These are phyloP conservation scores for Hippocampus abdominalis DNA, from an alignment of 2,113 vertebrate genomes.

Conservation along the genomic window DNA sequence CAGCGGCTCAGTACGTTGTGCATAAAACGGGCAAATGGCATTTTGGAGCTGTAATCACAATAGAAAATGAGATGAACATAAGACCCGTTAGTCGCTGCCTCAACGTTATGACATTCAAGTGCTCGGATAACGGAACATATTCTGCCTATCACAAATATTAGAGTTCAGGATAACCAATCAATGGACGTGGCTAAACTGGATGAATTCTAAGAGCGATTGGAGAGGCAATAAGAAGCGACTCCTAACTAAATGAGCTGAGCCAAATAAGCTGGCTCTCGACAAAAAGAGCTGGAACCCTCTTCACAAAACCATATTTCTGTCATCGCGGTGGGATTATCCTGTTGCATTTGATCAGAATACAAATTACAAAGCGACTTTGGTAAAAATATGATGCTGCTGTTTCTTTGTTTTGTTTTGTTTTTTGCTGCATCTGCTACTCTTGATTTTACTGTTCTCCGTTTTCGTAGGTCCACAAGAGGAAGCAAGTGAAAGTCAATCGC, in stretches of 20 bases:
- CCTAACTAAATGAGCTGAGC: background rate
- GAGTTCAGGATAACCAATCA: background rate
- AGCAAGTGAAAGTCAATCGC: slow-evolving; percentile 4
- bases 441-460: slow-evolving; percentile 6
- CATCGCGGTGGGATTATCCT: background rate
- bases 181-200: background rate
- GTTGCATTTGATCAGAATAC: background rate
- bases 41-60: too few relatives aligned
- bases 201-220: background rate
- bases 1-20: too few relatives aligned
- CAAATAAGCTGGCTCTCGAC: background rate
- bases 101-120: background rate
- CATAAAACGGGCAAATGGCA: too few relatives aligned
- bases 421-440: background rate
- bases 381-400: background rate
- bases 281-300: background rate
- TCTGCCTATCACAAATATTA: background rate
- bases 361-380: background rate
- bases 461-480: background rate
- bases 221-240: background rate
- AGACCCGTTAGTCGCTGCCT: too few relatives aligned
- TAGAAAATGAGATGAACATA: too few relatives aligned
- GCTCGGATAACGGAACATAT: background rate
- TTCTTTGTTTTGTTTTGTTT: background rate
- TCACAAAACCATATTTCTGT: background rate